phyloP scores from a whole-genome alignment of 2,888 invertebrate species.

The Phengaris alcon region DNA sequence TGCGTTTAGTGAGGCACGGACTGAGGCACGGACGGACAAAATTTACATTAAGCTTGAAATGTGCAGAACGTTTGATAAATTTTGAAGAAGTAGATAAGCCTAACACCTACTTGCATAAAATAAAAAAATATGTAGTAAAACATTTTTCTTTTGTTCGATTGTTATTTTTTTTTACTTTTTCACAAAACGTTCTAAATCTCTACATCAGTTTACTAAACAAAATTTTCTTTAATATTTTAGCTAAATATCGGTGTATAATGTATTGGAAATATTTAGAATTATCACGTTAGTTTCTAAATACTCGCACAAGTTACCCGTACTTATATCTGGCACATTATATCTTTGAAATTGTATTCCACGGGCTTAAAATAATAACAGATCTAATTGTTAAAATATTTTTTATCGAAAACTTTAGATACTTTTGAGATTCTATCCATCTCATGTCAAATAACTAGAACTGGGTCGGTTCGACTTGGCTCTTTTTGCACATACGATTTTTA shows the following conservation, averaged over 20 bases:
- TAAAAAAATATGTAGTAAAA: too few relatives aligned
- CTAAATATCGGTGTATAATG: constrained; percentile 16
- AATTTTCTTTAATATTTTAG: background rate
- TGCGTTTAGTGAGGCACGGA: background rate
- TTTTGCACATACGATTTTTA: background rate
- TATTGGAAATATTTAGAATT: constrained; percentile 14
- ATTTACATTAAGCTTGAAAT: constrained; percentile 34
- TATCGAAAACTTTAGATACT: constrained; percentile 75
- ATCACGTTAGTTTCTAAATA: constrained; percentile 18
- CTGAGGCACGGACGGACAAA: constrained; percentile 28
- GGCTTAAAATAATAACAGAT: constrained; percentile 51
- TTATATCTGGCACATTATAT: constrained; percentile 61
- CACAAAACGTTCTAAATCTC: background rate
- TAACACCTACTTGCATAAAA: too few relatives aligned
- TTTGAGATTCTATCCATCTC: constrained; percentile 61
- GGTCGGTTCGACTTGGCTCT: background rate
- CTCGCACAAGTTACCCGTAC: constrained; percentile 65
- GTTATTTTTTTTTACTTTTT: background rate
- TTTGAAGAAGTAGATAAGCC: background rate
- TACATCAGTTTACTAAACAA: background rate
- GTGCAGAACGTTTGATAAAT: background rate
- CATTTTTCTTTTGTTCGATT: too few relatives aligned
- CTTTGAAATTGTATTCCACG: constrained; percentile 8
- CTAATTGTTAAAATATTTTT: constrained; percentile 51
- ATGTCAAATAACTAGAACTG: background rate